Base-by-base conservation (phyloP, 1,140 invertebrate genomes). In the Drosophila albomicans region DNA sequence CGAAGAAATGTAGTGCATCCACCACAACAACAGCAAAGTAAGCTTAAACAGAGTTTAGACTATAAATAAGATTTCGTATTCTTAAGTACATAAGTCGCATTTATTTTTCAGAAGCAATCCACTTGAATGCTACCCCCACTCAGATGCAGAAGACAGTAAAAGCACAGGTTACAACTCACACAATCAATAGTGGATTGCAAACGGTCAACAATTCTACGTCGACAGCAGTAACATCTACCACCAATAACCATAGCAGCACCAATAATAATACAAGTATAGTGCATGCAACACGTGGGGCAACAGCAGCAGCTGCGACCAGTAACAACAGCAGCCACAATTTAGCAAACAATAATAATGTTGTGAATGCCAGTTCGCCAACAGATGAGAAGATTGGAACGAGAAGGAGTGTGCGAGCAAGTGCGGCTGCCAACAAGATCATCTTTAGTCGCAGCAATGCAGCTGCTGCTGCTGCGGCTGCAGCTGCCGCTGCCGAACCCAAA, bases 341-440 rank as follows among this genome's bases (percentile, higher is more conserved):
- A 56, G 4, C 13, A 51, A 68, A 69, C 38, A 77, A 73, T 52
- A 89, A 71, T 58, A 81, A 86, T 38, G 69, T 76, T 76, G 71
- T 67, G 5, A 79, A 49, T 38, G 76, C 69, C 52, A 92, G 8
- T 35, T 90, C 86, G n/a, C 91, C 86, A 28, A 86, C 80, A 8
- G 91, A 92, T 63, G 91, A 92, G 56, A 92, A 92, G 49, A 92
- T 92, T n/a, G 91, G 91, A 5, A 92, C 91, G 0, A 67, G 91
- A 13, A 70, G 91, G 5, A 92, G 91, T 25, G 91, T 92, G 1
- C 64, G 91, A 0, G 90, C 91, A 2, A 92, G 86, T 13, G 91
- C 91, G 2, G 91, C 91, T 1, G 86, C 90, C n/a, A 92, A 92
- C 16, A 92, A 92, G 59, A 91, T 91, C 25, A 90, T 92, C 3